Conservation (phyloP, 2,888 invertebrate genomes). For the Macrophya annulata region DNA sequence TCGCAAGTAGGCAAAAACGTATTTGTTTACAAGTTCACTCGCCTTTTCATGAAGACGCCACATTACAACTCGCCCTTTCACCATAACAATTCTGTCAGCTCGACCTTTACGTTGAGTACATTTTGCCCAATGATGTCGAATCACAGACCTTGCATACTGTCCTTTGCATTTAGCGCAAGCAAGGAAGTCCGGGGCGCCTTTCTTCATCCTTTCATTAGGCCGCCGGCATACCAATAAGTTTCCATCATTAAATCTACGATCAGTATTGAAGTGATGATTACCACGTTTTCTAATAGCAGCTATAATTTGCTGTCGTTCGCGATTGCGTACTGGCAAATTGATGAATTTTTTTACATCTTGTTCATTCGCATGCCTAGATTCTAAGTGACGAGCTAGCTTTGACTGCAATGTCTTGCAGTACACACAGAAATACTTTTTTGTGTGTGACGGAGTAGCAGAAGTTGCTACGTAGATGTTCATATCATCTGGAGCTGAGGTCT, state of each 20-base stretch:
- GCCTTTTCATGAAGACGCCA: conserved; percentile 41
- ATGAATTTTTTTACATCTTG: conserved; percentile 59
- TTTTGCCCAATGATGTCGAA: conserved; percentile 58
- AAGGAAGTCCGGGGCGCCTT: conserved; percentile 53
- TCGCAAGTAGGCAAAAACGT: conserved; percentile 55
- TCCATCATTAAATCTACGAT: conserved; percentile 52
- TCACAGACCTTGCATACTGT: conserved; percentile 53
- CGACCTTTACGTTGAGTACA: conserved; percentile 52
- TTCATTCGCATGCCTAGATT: conserved; percentile 53
- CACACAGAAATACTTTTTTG: conserved; percentile 60
- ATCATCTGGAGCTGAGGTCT: neutral
- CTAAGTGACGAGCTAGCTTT: conserved; percentile 59
- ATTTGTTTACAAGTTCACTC: conserved; percentile 29
- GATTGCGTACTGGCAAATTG: conserved; percentile 39
- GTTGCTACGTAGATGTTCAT: neutral
- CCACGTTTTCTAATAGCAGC: conserved; percentile 55
- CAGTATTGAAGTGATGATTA: conserved; percentile 55
- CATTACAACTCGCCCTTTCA: conserved; percentile 31
- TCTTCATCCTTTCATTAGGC: conserved; percentile 55
- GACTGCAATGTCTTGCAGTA: conserved; percentile 58
- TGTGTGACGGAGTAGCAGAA: neutral
- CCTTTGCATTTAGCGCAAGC: conserved; percentile 58
- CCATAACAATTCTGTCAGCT: conserved; percentile 45
- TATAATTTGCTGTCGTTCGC: conserved; percentile 54
- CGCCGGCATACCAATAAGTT: conserved; percentile 57